Conservation (phyloP, 2,113 vertebrate species). For the Protobothrops flavoviridis region DNA sequence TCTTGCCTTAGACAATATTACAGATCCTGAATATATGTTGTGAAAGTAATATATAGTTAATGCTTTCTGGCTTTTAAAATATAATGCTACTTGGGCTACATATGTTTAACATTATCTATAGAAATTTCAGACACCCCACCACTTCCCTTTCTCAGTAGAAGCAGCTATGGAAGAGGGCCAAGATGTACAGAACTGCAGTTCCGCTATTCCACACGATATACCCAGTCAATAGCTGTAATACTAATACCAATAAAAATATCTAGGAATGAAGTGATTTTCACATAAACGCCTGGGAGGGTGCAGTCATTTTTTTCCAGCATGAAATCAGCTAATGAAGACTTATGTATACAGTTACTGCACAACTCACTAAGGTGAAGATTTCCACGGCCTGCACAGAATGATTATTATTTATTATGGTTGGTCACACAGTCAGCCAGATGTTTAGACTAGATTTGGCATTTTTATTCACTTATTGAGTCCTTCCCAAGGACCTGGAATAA, state of each 20-base stretch:
- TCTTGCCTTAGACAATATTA: conserved; percentile 58
- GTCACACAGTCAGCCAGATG: not conserved
- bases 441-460: not conserved
- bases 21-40: conserved; percentile 60
- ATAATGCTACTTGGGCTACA: conserved; percentile 64
- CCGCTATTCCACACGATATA: conserved; percentile 72
- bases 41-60: conserved; percentile 74
- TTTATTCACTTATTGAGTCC: not conserved
- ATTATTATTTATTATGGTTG: not conserved
- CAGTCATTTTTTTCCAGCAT: not conserved
- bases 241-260: conserved; percentile 36
- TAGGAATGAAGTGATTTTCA: conserved; percentile 32
- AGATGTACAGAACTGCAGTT: conserved; percentile 67
- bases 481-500: not conserved
- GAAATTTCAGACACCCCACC: conserved; percentile 69
- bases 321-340: not conserved
- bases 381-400: not conserved
- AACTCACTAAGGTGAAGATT: not conserved
- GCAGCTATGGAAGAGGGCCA: conserved; percentile 73
- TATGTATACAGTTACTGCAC: not conserved
- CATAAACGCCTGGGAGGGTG: not conserved
- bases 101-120: conserved; percentile 77
- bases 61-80: conserved; percentile 69
- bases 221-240: conserved; percentile 57
- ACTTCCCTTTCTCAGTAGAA: conserved; percentile 61